A percentile compares a stretch with the other conserved stretches of the same genome.
Conservation (phyloP, 92 coral and sea anemone species). For the Bergia puertoricense region DNA sequence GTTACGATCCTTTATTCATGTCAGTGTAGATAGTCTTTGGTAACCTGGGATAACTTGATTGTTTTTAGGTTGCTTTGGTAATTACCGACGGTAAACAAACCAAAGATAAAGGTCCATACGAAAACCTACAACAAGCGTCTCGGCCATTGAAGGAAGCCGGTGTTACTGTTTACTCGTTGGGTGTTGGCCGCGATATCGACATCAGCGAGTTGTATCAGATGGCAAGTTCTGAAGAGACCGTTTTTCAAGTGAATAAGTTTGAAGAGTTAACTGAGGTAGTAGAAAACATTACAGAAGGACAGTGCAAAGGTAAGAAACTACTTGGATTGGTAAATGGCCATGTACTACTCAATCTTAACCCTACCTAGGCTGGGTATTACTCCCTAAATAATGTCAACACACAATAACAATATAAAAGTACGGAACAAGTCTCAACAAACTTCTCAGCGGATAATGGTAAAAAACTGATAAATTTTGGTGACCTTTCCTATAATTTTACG, state of each 20-base stretch:
- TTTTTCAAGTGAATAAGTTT: constrained; percentile 54
- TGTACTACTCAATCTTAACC: too few relatives aligned
- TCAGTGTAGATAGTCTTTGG: too few relatives aligned
- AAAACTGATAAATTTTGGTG: too few relatives aligned
- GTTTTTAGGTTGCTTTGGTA: not conserved
- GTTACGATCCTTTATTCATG: too few relatives aligned
- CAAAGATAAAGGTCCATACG: not conserved
- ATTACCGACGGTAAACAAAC: constrained; percentile 7
- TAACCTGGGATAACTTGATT: not conserved
- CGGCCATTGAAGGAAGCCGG: constrained; percentile 49
- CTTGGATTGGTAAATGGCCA: too few relatives aligned
- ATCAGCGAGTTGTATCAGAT: constrained; percentile 44
- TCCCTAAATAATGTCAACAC: too few relatives aligned
- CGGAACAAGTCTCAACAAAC: too few relatives aligned
- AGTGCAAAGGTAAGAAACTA: constrained; percentile 60
- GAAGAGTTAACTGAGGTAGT: constrained; percentile 52
- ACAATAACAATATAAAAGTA: too few relatives aligned
- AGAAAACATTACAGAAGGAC: constrained; percentile 54
- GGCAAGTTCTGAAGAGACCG: constrained; percentile 44
- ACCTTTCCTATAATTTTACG: too few relatives aligned
- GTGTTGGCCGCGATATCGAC: constrained; percentile 55
- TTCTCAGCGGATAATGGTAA: too few relatives aligned
- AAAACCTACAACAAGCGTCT: constrained; percentile 22
- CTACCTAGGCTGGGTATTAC: too few relatives aligned
- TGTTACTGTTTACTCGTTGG: constrained; percentile 54